Conservation (phyloP, 2,113 vertebrate species). For the Cephalopholis sonnerati region DNA sequence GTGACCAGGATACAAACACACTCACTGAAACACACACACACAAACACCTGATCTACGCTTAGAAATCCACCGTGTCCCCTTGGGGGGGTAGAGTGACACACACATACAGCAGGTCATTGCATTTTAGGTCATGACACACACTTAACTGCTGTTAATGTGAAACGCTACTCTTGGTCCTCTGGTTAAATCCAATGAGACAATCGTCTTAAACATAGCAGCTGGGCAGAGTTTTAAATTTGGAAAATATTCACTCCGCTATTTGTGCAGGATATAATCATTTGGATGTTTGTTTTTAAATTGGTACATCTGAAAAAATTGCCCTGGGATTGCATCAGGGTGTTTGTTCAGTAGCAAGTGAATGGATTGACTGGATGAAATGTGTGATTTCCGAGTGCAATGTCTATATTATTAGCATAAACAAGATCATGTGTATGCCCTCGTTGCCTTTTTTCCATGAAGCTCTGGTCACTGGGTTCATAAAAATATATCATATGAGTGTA, state of each 20-base stretch:
- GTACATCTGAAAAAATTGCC: conserved; percentile 64
- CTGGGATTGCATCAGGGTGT: conserved; percentile 77
- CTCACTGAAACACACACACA: conserved; percentile 6
- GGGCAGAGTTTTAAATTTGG: conserved; percentile 8
- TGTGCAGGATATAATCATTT: conserved; percentile 32
- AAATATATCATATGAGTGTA: conserved; percentile 15
- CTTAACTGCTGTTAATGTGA: conserved; percentile 50
- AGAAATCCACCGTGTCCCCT: conserved; percentile 35
- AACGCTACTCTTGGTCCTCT: background rate
- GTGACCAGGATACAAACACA: conserved; percentile 44
- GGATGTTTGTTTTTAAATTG: conserved; percentile 59
- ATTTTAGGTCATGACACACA: conserved; percentile 70
- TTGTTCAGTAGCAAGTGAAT: conserved; percentile 55
- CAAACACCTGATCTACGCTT: conserved; percentile 64
- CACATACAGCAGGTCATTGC: conserved; percentile 55
- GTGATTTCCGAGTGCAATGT: conserved; percentile 37
- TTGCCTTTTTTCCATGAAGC: conserved; percentile 2
- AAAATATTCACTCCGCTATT: conserved; percentile 18
- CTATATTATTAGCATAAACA: conserved; percentile 9
- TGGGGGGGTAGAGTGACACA: conserved; percentile 52
- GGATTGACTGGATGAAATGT: conserved; percentile 50
- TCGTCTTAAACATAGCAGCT: conserved; percentile 21
- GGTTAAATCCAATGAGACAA: conserved; percentile 20
- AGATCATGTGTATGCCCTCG: background rate
- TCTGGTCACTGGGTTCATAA: background rate